Evolutionary conservation across 2,113 vertebrate species (phyloP).

Genomic region (Naja naja): DNA sequence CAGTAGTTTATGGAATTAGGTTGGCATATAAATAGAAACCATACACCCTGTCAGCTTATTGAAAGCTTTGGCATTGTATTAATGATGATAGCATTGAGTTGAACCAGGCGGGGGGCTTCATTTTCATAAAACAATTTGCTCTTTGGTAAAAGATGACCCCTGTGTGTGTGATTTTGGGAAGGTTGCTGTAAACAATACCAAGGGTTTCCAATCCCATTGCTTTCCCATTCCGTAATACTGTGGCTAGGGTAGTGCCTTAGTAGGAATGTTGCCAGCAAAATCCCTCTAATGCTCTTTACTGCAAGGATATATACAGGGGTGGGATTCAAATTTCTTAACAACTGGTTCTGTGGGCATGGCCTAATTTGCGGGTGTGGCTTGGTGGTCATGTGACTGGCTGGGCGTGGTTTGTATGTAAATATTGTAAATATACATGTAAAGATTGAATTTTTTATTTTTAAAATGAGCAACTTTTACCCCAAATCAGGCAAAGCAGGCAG

Average conservation of each 20-base stretch:
- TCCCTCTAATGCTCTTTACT: neutral
- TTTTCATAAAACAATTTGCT: neutral
- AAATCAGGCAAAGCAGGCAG: no score
- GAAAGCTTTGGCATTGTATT: conserved; percentile 58
- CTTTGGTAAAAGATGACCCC: neutral
- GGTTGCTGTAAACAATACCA: neutral
- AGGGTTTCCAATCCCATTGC: neutral
- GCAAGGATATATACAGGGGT: neutral
- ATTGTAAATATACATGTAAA: no score
- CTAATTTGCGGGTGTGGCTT: no score
- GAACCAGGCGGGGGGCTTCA: conserved; percentile 51
- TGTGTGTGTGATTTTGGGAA: neutral
- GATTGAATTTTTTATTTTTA: no score
- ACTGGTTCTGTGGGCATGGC: no score
- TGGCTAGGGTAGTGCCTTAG: neutral
- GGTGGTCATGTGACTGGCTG: no score
- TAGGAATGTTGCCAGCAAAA: neutral
- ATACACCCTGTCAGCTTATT: conserved; percentile 57
- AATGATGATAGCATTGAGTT: conserved; percentile 58
- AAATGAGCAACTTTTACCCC: no score
- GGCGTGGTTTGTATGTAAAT: no score
- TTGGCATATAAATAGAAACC: conserved; percentile 53
- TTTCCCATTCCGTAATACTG: neutral
- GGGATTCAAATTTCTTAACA: no score
- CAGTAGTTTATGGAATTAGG: conserved; percentile 39